Percentiles rank a stretch among this genome's conserved stretches.
Conservation (phyloP, 2,113 vertebrate genomes). For the Eptesicus fuscus region DNA sequence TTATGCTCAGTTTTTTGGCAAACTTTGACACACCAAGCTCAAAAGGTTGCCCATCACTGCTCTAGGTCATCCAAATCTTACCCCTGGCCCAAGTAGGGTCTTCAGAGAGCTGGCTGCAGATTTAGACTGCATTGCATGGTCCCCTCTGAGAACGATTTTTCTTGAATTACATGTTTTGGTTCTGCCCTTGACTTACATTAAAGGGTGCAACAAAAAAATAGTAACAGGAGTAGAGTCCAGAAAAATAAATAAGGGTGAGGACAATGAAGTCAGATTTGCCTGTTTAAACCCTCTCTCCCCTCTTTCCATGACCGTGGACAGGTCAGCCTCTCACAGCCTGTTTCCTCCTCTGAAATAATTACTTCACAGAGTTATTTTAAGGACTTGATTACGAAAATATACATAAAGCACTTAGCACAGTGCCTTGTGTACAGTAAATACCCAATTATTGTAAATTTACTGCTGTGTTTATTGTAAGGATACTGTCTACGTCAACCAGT, state of each 20-base stretch:
- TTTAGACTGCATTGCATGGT: not conserved
- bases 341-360: constrained; percentile 31
- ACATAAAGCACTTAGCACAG: not conserved
- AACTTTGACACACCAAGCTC: too few relatives aligned
- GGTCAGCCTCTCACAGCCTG: not conserved
- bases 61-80: constrained; percentile 5
- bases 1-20: too few relatives aligned
- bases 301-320: not conserved
- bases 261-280: not conserved
- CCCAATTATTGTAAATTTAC: not conserved
- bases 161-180: not conserved
- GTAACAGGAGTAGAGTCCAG: not conserved
- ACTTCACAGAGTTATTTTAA: not conserved
- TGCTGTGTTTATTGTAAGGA: not conserved
- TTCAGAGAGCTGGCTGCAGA: not conserved
- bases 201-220: not conserved
- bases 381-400: not conserved
- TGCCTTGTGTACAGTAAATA: not conserved
- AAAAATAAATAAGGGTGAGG: not conserved
- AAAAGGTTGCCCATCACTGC: too few relatives aligned
- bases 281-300: not conserved
- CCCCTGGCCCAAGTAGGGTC: not conserved
- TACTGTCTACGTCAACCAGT: not conserved
- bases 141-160: not conserved
- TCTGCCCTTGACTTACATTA: not conserved